phyloP scores from a whole-genome alignment of 2,113 vertebrate genomes.

The Boulengeromyrus knoepffleri region DNA sequence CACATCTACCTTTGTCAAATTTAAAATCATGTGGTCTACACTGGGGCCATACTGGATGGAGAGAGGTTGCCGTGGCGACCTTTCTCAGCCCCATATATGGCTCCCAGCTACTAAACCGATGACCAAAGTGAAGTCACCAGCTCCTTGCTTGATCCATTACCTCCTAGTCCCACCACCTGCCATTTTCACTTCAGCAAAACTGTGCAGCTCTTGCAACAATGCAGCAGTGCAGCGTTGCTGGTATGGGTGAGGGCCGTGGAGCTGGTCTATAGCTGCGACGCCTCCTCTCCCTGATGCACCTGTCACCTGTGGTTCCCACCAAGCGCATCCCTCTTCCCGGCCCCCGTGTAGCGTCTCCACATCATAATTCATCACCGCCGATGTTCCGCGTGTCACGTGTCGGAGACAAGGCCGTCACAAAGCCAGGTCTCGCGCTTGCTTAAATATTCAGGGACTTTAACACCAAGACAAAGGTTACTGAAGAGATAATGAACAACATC shows the following conservation, averaged over 20 bases:
- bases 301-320: background rate
- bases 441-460: background rate
- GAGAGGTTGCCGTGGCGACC: background rate
- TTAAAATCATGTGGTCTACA: background rate
- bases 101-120: background rate
- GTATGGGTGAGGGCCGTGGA: background rate
- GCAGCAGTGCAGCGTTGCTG: background rate
- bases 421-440: background rate
- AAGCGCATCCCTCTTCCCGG: background rate
- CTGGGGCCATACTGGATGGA: background rate
- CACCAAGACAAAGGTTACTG: background rate
- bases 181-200: background rate
- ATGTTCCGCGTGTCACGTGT: background rate
- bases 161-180: background rate
- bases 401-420: background rate
- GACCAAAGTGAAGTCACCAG: background rate
- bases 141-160: background rate
- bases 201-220: background rate
- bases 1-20: background rate
- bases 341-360: background rate
- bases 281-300: background rate
- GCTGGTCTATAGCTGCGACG: background rate
- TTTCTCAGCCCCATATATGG: background rate
- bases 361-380: background rate
- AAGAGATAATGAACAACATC: background rate